Base-by-base conservation (phyloP, 2,888 invertebrate genomes). In the Scaeva pyrastri region DNA sequence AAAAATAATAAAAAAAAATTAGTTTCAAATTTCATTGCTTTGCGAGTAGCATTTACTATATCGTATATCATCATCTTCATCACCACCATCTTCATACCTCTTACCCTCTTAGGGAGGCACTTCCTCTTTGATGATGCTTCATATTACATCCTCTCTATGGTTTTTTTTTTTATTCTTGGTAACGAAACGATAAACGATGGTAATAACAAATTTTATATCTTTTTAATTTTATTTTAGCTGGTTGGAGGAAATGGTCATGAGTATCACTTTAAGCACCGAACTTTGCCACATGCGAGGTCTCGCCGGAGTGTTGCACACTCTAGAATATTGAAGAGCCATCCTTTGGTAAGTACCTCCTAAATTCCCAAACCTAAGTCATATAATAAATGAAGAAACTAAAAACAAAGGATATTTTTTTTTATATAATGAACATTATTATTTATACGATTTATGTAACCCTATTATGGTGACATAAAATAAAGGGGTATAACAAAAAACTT, bases 231-330 rank as follows among this genome's bases (percentile, higher is more conserved):
- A 90, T 89, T 93, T 92, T 12, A 99, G 99, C 94, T 99, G 82
- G 94, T 98, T 90, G 97, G 97, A 72, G 90, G 91, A 75, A 97
- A 98, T 64, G 95, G 95, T 89, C 96, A 95, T 88, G 98, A 98
- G 93, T 99, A 97, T 93, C 98, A 99, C 92, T 99, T 99, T 93
- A 94, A 97, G 76, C 98, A 98, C 92, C 95, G 96, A 88, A 97
- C 97, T n/a, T 93, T 99, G 87, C 97, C 98, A 6, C 96, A 97
- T 89, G 97, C 97, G 43, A 94, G 99, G 78, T 95, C 96, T 81
- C 96, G 97, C 90, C 94, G 99, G 88, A 98, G 98, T 91, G 94
- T 99, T 89, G 94, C 96, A 16, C 98, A 99, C 92, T 96, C 96
- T 88, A 94, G 98, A 85, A 94, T 95, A 88, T 94, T 99, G 75